A percentile compares a stretch with the other conserved stretches of the same genome.
phyloP scores from a whole-genome alignment of 2,888 invertebrate genomes.

The Dysmachus trigonus region DNA sequence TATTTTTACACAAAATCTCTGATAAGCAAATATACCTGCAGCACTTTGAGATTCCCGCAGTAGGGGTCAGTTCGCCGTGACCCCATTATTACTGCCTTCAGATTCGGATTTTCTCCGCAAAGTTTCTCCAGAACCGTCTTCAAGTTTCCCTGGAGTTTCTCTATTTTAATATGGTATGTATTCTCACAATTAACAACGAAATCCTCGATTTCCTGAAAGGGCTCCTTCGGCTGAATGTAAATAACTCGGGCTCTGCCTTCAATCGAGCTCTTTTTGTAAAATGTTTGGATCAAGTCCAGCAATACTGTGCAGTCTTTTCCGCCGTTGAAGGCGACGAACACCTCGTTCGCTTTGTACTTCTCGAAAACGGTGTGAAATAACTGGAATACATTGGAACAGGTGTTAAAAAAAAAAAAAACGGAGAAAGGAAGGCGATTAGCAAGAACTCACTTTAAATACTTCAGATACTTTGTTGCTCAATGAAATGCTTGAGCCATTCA shows the following conservation, averaged over 20 bases:
- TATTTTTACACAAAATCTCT: background rate
- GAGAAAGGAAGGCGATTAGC: background rate
- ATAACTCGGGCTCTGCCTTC: slow-evolving; percentile 67
- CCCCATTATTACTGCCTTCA: slow-evolving; percentile 93
- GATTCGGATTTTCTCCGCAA: slow-evolving; percentile 67
- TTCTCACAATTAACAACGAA: slow-evolving; percentile 78
- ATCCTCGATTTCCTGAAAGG: slow-evolving; percentile 86
- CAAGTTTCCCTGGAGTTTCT: slow-evolving; percentile 75
- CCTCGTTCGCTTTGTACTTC: slow-evolving; percentile 74
- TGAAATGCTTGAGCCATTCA: background rate
- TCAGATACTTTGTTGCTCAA: background rate
- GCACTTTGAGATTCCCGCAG: slow-evolving; percentile 72
- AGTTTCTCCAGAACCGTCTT: slow-evolving; percentile 75
- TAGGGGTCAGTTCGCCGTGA: slow-evolving; percentile 88
- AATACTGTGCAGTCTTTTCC: slow-evolving; percentile 98
- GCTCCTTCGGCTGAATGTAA: slow-evolving; percentile 81
- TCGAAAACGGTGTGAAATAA: slow-evolving; percentile 70
- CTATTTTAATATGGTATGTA: slow-evolving; percentile 78
- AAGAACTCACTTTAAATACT: background rate
- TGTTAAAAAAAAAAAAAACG: background rate
- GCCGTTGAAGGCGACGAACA: slow-evolving; percentile 95
- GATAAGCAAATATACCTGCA: slow-evolving; percentile 69
- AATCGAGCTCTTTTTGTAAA: slow-evolving; percentile 58
- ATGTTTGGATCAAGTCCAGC: slow-evolving; percentile 71
- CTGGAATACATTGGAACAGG: slow-evolving; percentile 63